Base-by-base conservation (phyloP, 1,140 invertebrate species). In the Diabrotica undecimpunctata region DNA sequence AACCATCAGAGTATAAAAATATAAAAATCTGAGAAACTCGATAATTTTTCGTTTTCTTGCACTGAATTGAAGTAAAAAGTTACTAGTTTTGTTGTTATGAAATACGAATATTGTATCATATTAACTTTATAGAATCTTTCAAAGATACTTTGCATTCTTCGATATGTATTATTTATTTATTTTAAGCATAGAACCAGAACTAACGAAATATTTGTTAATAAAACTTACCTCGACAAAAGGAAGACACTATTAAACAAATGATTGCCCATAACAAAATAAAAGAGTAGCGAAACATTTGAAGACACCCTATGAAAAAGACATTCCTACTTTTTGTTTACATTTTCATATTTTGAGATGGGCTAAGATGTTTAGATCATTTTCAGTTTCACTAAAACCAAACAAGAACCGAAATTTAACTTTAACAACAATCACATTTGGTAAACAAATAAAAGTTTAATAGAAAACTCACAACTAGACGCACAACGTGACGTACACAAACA, bases 311-410 rank as follows among this genome's bases (percentile, higher is more conserved):
- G 8, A n/a, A 46, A 25, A 25, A 25, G 25, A 46, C 41, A 46
- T 46, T 46, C 41, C 41, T 46, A 46, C 41, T 10, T 46, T 46
- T 46, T 46, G 41, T 46, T 46, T 46, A 46, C 41, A 46, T 46
- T n/a, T 46, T 46, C n/a, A n/a, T 10, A 46, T 46, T 46, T 10
- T 25, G 25, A 25, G 25, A 25, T 25, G 25, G 25, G 25, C 25
- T 25, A 25, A 4, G 25, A 25, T 25, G 25, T 25, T 25, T 25
- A 25, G 25, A 25, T 25, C 8, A 46, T n/a, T 46, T 46, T 6
- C 8, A 46, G 6, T 46, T 4, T 46, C 41, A 46, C n/a, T 10
- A 46, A n/a, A 8, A 46, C 41, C 2, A n/a, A 46, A 46, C 8
- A 46, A 46, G 8, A 46, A 10, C 8, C n/a, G 41, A n/a, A 10